These are phyloP conservation scores for Lucilia cuprina DNA, from an alignment of 1,140 invertebrate species.

Conservation along the genomic window DNA sequence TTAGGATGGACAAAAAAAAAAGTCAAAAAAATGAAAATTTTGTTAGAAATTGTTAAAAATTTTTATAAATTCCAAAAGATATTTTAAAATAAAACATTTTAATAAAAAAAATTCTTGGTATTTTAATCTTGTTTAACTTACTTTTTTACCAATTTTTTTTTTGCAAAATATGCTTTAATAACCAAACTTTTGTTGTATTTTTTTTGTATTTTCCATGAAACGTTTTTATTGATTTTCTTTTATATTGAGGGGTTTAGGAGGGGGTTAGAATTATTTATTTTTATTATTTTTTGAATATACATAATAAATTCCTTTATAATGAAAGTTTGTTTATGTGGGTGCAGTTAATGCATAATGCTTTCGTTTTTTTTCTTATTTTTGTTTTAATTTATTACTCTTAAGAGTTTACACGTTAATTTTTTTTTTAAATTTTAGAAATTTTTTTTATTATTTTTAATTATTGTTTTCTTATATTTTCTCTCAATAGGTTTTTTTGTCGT, in stretches of 20 bases:
- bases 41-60: too few relatives aligned
- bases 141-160: too few relatives aligned
- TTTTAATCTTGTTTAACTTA: too few relatives aligned
- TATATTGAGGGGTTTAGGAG: background rate
- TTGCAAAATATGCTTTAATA: too few relatives aligned
- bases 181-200: background rate
- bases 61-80: too few relatives aligned
- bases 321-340: constrained; percentile 49
- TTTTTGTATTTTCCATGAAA: background rate
- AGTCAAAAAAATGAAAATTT: too few relatives aligned
- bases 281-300: constrained; percentile 29
- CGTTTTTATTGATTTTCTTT: constrained; percentile 8
- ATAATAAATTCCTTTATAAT: constrained; percentile 37
- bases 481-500: constrained; percentile 34
- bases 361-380: constrained; percentile 29
- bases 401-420: background rate
- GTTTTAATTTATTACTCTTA: constrained; percentile 39
- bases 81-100: too few relatives aligned
- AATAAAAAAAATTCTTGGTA: too few relatives aligned
- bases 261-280: background rate
- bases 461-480: constrained; percentile 23
- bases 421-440: background rate
- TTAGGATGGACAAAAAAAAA: too few relatives aligned
- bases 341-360: constrained; percentile 38
- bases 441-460: background rate